Base-by-base conservation (phyloP, 2,888 invertebrate genomes). In the Antheraea yamamai region DNA sequence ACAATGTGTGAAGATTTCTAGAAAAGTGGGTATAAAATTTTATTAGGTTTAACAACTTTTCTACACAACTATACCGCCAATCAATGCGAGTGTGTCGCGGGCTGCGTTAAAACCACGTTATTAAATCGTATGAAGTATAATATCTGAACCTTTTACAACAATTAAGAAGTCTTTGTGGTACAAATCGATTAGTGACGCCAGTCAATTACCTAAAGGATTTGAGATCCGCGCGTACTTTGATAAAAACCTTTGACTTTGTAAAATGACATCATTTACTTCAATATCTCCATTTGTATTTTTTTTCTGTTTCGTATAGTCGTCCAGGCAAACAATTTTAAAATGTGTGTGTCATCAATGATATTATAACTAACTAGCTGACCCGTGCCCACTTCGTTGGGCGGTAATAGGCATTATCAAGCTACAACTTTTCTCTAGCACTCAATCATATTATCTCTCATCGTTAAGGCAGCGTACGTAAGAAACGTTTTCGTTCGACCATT, bases 171-270 rank as follows among this genome's bases (percentile, higher is more conserved):
- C 86, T 83, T 90, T 89, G 89, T 89, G 83, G 77, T 77, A 77
- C 73, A 77, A 91, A 92, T 91, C 89, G 89, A 91, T 93, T 90
- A 76, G 90, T 78, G 76, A 86, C 87, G 91, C 86, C 82, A 80
- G 52, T 58, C 61, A 61, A 73, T 75, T 73, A 47, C n/a, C 58
- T 23, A 18, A 35, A 58, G 64, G 70, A 73, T 75, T 66, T 75
- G 75, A 55, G 68, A 23, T 75, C 61, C 72, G 77, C 78, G 74
- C 74, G 76, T 26, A 55, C 18, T 51, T 35, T 39, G 7, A 14
- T 70, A 39, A 70, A 70, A 70, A 68, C 68, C 70, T 8, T 39
- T 20, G 55, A 20, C 18, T 3, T 18, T 20, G 18, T 20, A 7
- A 55, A 55, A 55, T 20, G 20, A 20, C 18, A 18, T 55, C 18